Evolutionary conservation across 30 jellyfish, hydroid and myxozoan species (phyloP).

Genomic region (Aurelia sp.): DNA sequence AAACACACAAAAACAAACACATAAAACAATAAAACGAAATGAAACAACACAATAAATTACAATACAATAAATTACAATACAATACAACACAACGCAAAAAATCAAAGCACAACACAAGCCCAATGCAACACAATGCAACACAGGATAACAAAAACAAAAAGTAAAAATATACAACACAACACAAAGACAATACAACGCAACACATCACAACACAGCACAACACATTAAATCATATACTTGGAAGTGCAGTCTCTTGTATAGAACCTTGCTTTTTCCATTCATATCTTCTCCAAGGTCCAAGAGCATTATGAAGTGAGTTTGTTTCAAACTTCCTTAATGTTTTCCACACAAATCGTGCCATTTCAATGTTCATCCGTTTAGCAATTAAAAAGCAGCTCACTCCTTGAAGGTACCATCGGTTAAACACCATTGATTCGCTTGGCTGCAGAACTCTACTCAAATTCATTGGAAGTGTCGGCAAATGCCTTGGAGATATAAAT

Average conservation of each 20-base stretch:
- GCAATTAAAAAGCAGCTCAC: constrained; percentile 40
- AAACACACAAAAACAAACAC: too few relatives aligned
- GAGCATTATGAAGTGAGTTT: constrained; percentile 32
- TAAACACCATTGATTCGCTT: constrained; percentile 17
- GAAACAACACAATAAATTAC: too few relatives aligned
- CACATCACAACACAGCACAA: too few relatives aligned
- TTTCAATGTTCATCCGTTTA: constrained; percentile 2
- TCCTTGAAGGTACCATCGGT: constrained; percentile 55
- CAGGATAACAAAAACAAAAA: too few relatives aligned
- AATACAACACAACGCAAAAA: too few relatives aligned
- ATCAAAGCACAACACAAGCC: too few relatives aligned
- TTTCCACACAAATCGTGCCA: constrained; percentile 48
- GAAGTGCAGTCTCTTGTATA: constrained; percentile 47
- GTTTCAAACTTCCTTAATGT: constrained; percentile 47
- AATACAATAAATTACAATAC: too few relatives aligned
- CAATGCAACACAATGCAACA: too few relatives aligned
- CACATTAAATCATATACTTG: constrained; percentile 14
- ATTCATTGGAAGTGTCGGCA: constrained; percentile 34
- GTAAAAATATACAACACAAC: too few relatives aligned
- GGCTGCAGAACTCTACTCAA: not conserved
- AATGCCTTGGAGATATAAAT: constrained; percentile 42
- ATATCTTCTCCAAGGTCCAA: constrained; percentile 42
- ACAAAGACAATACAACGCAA: too few relatives aligned
- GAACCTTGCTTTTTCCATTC: constrained; percentile 2
- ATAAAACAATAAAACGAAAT: too few relatives aligned